Percentiles rank a stretch among this genome's conserved stretches.
Evolutionary conservation across 92 coral and sea anemone genomes (phyloP).

Genomic region (Meandrina meandrites): DNA sequence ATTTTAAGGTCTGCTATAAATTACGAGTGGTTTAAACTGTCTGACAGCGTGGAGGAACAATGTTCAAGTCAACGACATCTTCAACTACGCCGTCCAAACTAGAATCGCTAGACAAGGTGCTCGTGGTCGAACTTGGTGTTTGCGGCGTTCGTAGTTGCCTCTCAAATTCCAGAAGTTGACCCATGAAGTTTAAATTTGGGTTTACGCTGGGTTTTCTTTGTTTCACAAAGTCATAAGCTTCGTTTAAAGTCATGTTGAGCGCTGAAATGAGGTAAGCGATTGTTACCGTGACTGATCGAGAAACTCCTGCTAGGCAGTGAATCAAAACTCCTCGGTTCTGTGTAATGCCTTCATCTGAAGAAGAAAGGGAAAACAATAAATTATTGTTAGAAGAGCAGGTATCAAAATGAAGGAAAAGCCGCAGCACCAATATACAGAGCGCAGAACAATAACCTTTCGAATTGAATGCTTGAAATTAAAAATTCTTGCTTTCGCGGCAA

Average conservation of each 20-base stretch:
- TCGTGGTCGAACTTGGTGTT: conserved; percentile 86
- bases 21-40: conserved; percentile 1
- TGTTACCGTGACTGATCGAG: conserved; percentile 95
- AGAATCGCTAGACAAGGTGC: conserved; percentile 76
- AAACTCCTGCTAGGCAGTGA: conserved; percentile 95
- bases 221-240: conserved; percentile 97
- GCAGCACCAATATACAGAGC: conserved; percentile 27
- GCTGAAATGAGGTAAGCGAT: conserved; percentile 93
- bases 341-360: conserved; percentile 86
- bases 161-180: conserved; percentile 95
- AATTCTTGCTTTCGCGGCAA: conserved; percentile 12
- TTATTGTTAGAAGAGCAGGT: conserved; percentile 22
- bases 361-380: conserved; percentile 23
- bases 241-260: conserved; percentile 78
- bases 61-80: conserved; percentile 39
- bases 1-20: background rate
- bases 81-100: conserved; percentile 78
- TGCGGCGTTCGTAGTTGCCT: conserved; percentile 76
- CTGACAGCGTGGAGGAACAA: conserved; percentile 22
- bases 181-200: conserved; percentile 98
- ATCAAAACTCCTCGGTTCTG: conserved; percentile 87
- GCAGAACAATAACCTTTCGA: background rate
- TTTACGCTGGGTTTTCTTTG: conserved; percentile 95
- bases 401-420: conserved; percentile 35
- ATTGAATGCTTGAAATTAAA: background rate